Evolutionary conservation across 2,113 vertebrate species (phyloP).

Genomic region (Poicephalus meyeri): DNA sequence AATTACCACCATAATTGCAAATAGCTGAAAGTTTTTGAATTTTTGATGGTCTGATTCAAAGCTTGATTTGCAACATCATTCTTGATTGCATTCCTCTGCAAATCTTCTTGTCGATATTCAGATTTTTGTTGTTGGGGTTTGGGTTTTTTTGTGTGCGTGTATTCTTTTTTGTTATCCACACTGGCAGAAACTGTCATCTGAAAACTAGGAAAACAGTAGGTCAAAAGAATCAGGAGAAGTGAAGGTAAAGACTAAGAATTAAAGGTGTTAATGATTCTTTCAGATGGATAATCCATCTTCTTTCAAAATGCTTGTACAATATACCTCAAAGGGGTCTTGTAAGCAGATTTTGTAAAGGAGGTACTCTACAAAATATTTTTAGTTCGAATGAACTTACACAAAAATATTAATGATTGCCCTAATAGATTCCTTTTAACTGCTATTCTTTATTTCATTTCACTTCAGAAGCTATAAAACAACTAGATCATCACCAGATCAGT

Average conservation of each 20-base stretch:
- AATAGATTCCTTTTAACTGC: not conserved
- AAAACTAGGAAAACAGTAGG: not conserved
- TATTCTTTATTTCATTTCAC: not conserved
- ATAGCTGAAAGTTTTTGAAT: conserved; percentile 74
- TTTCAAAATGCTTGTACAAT: not conserved
- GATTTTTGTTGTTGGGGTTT: not conserved
- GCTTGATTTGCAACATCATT: conserved; percentile 75
- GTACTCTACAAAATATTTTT: not conserved
- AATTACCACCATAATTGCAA: conserved; percentile 76
- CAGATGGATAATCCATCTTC: not conserved
- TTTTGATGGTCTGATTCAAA: conserved; percentile 73
- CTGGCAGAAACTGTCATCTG: not conserved
- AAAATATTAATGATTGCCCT: not conserved
- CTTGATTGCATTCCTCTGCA: conserved; percentile 73
- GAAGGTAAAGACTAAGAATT: not conserved
- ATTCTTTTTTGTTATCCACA: not conserved
- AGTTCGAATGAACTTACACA: not conserved
- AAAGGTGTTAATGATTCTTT: not conserved
- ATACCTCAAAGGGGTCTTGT: not conserved
- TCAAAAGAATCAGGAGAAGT: not conserved
- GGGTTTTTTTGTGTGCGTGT: not conserved
- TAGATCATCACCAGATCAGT: not conserved
- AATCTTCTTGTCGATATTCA: conserved; percentile 57
- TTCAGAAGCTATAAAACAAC: not conserved
- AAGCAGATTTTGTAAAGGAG: not conserved